Evolutionary conservation across 30 jellyfish, hydroid and myxozoan species (phyloP).

Genomic region (Hydractinia symbiolongicarpus): DNA sequence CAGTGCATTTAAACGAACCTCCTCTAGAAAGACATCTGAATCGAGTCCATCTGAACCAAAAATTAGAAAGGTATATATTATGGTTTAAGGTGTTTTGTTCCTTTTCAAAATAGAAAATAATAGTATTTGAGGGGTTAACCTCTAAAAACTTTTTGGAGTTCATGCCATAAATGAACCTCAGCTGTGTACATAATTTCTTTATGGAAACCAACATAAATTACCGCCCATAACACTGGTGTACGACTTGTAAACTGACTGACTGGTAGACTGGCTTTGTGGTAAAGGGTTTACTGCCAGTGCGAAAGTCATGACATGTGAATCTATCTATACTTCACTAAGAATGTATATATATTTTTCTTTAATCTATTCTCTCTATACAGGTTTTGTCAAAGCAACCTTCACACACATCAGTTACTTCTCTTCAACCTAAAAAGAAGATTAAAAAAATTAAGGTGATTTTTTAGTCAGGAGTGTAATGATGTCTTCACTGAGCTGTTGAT

Average conservation of each 20-base stretch:
- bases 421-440: slow-evolving; percentile 41
- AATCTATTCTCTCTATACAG: not conserved
- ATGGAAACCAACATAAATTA: too few species aligned
- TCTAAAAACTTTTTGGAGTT: not conserved
- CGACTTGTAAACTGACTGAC: too few species aligned
- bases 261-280: too few species aligned
- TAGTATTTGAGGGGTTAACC: not conserved
- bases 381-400: slow-evolving; percentile 1
- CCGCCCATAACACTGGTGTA: too few species aligned
- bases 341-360: too few species aligned
- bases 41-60: slow-evolving; percentile 45
- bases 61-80: slow-evolving; percentile 18
- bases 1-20: slow-evolving; percentile 37
- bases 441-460: slow-evolving; percentile 50
- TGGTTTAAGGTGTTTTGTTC: not conserved
- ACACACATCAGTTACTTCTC: not conserved
- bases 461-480: not conserved
- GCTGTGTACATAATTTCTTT: too few species aligned
- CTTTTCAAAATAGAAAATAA: not conserved
- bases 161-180: too few species aligned
- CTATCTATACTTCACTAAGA: too few species aligned
- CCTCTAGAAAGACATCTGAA: slow-evolving; percentile 84
- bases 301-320: too few species aligned
- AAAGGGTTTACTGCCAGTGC: too few species aligned
- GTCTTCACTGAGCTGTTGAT: not conserved